Base-by-base conservation (phyloP, 2,797 vertebrate species). In the Anolis apletophallus region DNA sequence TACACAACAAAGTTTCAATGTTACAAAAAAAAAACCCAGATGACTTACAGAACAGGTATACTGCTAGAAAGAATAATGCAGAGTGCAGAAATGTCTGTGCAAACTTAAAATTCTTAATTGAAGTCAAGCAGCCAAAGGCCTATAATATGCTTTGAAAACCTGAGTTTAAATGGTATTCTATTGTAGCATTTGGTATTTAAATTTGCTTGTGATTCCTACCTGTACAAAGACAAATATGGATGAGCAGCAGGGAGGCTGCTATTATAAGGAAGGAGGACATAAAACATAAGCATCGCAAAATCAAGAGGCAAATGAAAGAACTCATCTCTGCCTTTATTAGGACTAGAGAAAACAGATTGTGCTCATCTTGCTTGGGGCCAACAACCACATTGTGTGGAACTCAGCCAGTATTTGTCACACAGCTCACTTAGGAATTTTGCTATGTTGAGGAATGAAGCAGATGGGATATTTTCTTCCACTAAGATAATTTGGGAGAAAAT, bases 401-500 rank as follows among this genome's bases (percentile, higher is more conserved):
- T 75, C 89, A 89, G 94, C 94, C 95, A 95, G 94, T 93, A n/a
- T 91, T 89, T 3, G 55, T 91, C 91, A 94, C 94, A 91, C 50
- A 88, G 87, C 90, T 93, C 94, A 91, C 94, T 93, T 36, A 72
- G 89, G 90, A 96, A 88, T 88, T 95, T 61, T 90, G 91, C 92
- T 94, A 91, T 89, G 87, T 73, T 89, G 90, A 90, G 91, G 91
- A 94, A 81, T 91, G 93, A 94, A 93, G 93, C 96, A 96, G 95
- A 96, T 95, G 96, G 96, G 94, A 93, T 91, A 93, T 95, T 95
- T 94, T 87, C 93, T 95, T 94, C 87, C 90, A 94, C 94, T 77
- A 93, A 94, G 91, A 95, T 91, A 93, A 94, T 93, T 95, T 85
- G 89, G 86, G 88, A 91, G 93, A 82, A 95, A 95, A 94, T 88